phyloP scores from a whole-genome alignment of 2,113 vertebrate genomes.

The Murina feae region DNA sequence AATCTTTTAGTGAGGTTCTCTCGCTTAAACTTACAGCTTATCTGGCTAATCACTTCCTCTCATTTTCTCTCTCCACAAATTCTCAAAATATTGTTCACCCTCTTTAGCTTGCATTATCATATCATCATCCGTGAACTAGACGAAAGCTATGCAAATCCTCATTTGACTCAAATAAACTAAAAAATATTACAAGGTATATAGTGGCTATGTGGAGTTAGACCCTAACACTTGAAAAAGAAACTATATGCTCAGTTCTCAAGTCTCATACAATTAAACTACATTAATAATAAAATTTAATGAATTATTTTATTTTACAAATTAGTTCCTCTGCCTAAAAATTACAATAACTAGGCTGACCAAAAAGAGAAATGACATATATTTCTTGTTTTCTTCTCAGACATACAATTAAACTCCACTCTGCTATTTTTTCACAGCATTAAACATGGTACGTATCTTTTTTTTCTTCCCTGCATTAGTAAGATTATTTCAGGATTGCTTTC shows the following conservation, averaged over 20 bases:
- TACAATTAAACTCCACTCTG: background rate
- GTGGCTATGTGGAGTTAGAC: background rate
- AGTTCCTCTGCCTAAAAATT: background rate
- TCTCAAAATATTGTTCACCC: constrained; percentile 33
- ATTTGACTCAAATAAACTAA: constrained; percentile 1
- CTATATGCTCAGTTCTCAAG: background rate
- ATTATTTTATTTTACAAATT: background rate
- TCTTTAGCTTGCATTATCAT: constrained; percentile 36
- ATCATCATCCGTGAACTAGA: background rate
- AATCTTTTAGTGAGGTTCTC: constrained; percentile 46
- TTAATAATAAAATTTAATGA: background rate
- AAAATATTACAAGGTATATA: background rate
- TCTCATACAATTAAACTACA: background rate
- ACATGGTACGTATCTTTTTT: background rate
- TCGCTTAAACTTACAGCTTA: constrained; percentile 48
- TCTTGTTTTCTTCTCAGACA: background rate
- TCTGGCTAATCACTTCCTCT: constrained; percentile 49
- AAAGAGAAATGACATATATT: constrained; percentile 4
- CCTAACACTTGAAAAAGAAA: background rate
- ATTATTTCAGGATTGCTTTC: constrained; percentile 18
- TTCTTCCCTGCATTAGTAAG: background rate
- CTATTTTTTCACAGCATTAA: background rate
- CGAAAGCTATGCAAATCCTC: background rate
- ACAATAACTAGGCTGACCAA: background rate
- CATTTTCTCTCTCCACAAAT: constrained; percentile 30